A percentile compares a stretch with the other conserved stretches of the same genome.
Evolutionary conservation across 1,140 invertebrate species (phyloP).

Genomic region (Colletes latitarsis): DNA sequence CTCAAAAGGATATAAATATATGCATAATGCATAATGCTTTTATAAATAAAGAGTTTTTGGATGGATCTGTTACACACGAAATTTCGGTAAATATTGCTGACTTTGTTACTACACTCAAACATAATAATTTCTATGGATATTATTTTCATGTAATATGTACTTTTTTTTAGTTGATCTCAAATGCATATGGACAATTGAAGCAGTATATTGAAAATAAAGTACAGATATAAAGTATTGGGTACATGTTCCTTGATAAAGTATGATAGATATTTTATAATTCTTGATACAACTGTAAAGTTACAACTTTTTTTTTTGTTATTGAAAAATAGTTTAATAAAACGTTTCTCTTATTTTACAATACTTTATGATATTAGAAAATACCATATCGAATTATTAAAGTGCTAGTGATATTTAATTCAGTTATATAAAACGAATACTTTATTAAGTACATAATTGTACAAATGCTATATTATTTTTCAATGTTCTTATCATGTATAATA

Average conservation of each 20-base stretch:
- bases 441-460: not conserved
- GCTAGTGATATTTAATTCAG: not conserved
- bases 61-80: slow-evolving; percentile 30
- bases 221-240: not conserved
- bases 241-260: not conserved
- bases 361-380: not conserved
- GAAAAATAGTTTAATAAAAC: too few species aligned
- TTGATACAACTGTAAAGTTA: not conserved
- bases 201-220: not conserved
- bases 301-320: too few species aligned
- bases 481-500: not conserved
- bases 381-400: not conserved
- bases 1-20: slow-evolving; percentile 1
- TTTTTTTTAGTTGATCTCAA: slow-evolving; percentile 1
- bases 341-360: too few species aligned
- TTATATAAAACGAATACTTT: not conserved
- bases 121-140: not conserved
- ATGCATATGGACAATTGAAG: not conserved
- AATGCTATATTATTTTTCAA: not conserved
- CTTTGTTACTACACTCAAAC: slow-evolving; percentile 1
- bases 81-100: slow-evolving; percentile 54
- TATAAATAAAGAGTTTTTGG: not conserved
- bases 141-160: not conserved
- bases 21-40: slow-evolving; percentile 10
- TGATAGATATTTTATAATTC: not conserved